phyloP scores from a whole-genome alignment of 53 echinoderm and acorn worm species.

The Crossaster papposus region DNA sequence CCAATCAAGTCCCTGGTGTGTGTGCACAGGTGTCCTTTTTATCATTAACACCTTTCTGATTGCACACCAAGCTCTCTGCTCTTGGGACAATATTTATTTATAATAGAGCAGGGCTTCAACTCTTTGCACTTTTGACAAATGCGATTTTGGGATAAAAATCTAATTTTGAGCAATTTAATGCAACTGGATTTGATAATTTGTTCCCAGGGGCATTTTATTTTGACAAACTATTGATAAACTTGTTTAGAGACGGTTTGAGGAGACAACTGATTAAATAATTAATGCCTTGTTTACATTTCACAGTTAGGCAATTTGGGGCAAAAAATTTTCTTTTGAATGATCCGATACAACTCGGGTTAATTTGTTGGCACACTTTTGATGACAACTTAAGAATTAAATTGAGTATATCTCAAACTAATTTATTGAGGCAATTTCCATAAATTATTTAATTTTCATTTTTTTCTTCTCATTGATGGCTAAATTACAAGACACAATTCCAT shows the following conservation, averaged over 20 bases:
- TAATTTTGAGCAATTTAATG: neutral
- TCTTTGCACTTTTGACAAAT: conserved; percentile 6
- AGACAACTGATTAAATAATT: no score
- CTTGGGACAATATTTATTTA: conserved; percentile 23
- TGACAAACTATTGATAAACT: neutral
- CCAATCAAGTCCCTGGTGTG: neutral
- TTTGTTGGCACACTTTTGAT: neutral
- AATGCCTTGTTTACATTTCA: no score
- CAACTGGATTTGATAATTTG: neutral
- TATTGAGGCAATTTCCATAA: neutral
- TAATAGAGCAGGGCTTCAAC: conserved; percentile 6
- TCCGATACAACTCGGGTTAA: neutral
- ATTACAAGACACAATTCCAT: no score
- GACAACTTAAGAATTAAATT: neutral
- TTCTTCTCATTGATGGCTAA: no score
- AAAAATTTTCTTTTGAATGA: no score
- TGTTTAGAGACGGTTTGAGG: no score
- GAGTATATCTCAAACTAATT: no score
- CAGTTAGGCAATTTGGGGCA: no score
- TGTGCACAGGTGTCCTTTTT: conserved; percentile 48
- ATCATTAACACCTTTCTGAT: conserved; percentile 60
- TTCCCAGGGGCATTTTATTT: neutral
- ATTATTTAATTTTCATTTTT: no score
- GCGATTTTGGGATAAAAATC: neutral
- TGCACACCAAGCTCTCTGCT: neutral